These are phyloP conservation scores for Brachionus sp. DNA, from an alignment of 1,140 invertebrate species.

Conservation along the genomic window DNA sequence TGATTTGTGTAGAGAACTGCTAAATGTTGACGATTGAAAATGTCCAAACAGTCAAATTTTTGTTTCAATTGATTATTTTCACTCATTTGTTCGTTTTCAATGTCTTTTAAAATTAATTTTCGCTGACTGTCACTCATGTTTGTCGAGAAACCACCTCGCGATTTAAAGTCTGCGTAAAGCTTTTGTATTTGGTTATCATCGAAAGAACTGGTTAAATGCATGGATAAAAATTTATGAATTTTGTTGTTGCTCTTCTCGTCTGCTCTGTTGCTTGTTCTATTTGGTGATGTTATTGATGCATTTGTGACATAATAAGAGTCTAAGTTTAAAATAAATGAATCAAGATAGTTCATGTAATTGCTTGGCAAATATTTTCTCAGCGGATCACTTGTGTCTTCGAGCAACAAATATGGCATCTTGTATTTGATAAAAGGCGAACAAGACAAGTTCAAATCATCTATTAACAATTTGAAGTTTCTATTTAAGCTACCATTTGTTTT, in stretches of 20 bases:
- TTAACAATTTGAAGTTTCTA: constrained; percentile 68
- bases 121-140: neutral
- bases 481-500: constrained; percentile 57
- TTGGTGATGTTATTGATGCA: constrained; percentile 1
- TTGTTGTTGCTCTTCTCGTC: constrained; percentile 62
- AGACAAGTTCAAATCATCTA: constrained; percentile 73
- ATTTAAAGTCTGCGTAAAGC: constrained; percentile 14
- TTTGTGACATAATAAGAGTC: neutral
- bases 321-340: constrained; percentile 47
- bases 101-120: neutral
- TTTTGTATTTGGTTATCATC: constrained; percentile 9
- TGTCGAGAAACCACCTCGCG: neutral
- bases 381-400: constrained; percentile 71
- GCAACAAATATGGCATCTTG: constrained; percentile 80
- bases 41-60: constrained; percentile 74
- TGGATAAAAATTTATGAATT: constrained; percentile 41
- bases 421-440: constrained; percentile 81
- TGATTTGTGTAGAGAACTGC: constrained; percentile 88
- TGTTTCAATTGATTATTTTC: constrained; percentile 48
- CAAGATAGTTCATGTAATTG: constrained; percentile 67
- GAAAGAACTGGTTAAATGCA: constrained; percentile 12
- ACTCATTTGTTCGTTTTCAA: constrained; percentile 15
- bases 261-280: constrained; percentile 64
- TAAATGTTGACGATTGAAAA: constrained; percentile 78
- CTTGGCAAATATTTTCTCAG: constrained; percentile 73